These are phyloP conservation scores for Drosophila neutralis DNA, from an alignment of 2,888 invertebrate species.

Conservation along the genomic window DNA sequence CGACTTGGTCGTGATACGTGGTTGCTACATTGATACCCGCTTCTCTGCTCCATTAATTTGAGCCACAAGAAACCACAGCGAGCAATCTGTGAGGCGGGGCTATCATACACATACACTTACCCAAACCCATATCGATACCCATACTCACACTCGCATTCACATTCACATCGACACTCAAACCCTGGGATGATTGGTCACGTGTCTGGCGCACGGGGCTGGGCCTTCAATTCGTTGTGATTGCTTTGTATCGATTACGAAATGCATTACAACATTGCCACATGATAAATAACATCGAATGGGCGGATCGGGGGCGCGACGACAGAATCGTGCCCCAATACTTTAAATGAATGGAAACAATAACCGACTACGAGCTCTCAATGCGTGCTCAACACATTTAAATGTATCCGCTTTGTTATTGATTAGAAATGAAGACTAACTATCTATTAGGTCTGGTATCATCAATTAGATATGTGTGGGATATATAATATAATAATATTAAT, in stretches of 20 bases:
- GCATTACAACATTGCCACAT: constrained; percentile 79
- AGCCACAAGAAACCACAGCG: constrained; percentile 28
- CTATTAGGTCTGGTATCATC: not conserved
- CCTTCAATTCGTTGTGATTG: constrained; percentile 74
- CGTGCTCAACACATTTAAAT: constrained; percentile 18
- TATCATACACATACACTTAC: constrained; percentile 18
- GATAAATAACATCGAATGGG: constrained; percentile 73
- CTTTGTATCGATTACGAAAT: constrained; percentile 82
- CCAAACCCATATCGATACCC: constrained; percentile 8
- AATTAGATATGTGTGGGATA: not conserved
- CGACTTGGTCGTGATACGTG: constrained; percentile 40
- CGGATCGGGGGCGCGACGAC: constrained; percentile 1
- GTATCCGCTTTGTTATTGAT: constrained; percentile 9
- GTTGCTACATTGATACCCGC: constrained; percentile 18
- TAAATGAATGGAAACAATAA: constrained; percentile 47
- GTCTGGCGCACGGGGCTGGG: constrained; percentile 51
- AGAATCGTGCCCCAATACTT: constrained; percentile 30
- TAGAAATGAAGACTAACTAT: not conserved
- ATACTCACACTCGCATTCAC: not conserved
- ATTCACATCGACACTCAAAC: constrained; percentile 7
- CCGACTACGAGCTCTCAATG: constrained; percentile 1
- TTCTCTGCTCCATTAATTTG: constrained; percentile 45
- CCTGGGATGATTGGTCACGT: constrained; percentile 70
- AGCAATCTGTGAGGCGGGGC: constrained; percentile 27
- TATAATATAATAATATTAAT: too few species aligned